Conservation (phyloP, 2,888 invertebrate species). For the Rotaria magnacalcarata region DNA sequence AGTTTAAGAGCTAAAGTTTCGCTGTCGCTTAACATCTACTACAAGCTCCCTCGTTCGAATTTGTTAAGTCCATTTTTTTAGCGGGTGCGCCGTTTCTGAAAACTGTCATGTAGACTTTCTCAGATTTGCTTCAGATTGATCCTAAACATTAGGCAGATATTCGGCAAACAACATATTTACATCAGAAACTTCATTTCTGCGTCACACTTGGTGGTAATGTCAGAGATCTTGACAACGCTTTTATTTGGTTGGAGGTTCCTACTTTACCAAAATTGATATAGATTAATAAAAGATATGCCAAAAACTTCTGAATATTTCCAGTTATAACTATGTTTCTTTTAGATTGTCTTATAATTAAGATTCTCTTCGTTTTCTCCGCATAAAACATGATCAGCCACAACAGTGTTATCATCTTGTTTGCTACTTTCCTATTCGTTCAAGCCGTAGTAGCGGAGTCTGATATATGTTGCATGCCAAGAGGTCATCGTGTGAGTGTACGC, state of each 20-base stretch:
- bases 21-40: too few species aligned
- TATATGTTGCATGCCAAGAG: constrained; percentile 10
- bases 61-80: too few species aligned
- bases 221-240: not conserved
- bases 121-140: not conserved
- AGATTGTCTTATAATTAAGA: not conserved
- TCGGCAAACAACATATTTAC: not conserved
- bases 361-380: not conserved
- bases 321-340: not conserved
- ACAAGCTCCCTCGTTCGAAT: too few species aligned
- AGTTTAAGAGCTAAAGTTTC: too few species aligned
- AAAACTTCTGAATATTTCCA: not conserved
- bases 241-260: not conserved
- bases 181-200: not conserved
- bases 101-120: not conserved
- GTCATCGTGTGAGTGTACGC: constrained; percentile 4
- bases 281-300: not conserved
- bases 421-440: not conserved
- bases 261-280: not conserved
- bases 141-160: not conserved
- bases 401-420: not conserved
- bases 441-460: not conserved
- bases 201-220: too few species aligned
- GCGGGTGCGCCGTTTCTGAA: too few species aligned
- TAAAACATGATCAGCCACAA: not conserved